Base-by-base conservation (phyloP, 2,797 vertebrate species). In the Botia almorhae region DNA sequence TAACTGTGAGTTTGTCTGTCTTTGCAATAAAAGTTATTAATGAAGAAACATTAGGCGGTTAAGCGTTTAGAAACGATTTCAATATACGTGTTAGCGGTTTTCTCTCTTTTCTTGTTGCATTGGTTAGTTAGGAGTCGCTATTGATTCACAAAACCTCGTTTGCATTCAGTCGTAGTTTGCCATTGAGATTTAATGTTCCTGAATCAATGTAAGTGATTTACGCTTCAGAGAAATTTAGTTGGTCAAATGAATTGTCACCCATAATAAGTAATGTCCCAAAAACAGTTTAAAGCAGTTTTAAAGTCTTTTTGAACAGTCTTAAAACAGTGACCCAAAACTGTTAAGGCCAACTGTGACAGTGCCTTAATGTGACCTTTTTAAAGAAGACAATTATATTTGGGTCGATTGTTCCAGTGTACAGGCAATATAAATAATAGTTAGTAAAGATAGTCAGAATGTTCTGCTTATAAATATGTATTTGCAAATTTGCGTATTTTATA, bases 1-100 rank as follows among this genome's bases (percentile, higher is more conserved):
- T 91, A 92, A 87, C 89, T 92, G 91, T 89, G 83, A 58, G 80
- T 78, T 70, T 74, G 43, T 72, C 74, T 82, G 19, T 48, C n/a
- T 76, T 60, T 77, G 58, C 70, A 77, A 77, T 79, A 19, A 23
- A 55, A 71, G n/a, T n/a, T n/a, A n/a, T n/a, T n/a, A n/a, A n/a
- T n/a, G 3, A 16, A 48, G 6, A 74, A 56, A 4, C 4, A 43
- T 6, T 6, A 39, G 36, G 23, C 16, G n/a, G 26, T 50, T 55
- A 0, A 26, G 8, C 13, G 10, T 69, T 56, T 19, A 67, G 7
- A n/a, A 53, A 63, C 11, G n/a, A n/a, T n/a, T n/a, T n/a, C n/a
- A 11, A 14, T 33, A 10, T 53, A 19, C 12, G 3, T 3, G 43
- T 64, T 43, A 29, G 29, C 29, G 29, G 29, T 29, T 29, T 29